phyloP scores from a whole-genome alignment of 1,140 invertebrate genomes.

The Euschistus heros region DNA sequence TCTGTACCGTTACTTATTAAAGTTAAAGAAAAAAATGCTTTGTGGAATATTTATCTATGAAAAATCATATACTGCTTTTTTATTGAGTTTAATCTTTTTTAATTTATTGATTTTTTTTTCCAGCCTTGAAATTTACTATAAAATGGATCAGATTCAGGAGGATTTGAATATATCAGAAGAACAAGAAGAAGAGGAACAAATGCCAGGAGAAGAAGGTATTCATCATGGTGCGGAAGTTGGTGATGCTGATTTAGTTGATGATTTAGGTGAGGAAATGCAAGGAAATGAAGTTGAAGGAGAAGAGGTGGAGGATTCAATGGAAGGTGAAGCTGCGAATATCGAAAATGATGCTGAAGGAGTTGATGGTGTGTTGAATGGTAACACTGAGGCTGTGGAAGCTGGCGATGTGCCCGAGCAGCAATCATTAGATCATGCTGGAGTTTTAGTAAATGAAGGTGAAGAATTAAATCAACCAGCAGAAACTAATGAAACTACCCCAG shows the following conservation, averaged over 20 bases:
- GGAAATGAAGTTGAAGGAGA: constrained; percentile 15
- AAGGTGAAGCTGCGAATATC: not conserved
- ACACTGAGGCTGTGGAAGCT: not conserved
- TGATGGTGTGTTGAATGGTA: not conserved
- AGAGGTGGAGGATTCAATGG: constrained; percentile 18
- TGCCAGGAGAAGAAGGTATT: not conserved
- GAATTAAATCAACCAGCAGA: constrained; percentile 2
- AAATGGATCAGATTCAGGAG: not conserved
- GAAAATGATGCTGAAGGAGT: constrained; percentile 16
- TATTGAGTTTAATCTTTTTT: not conserved
- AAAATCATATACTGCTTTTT: not conserved
- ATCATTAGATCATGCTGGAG: constrained; percentile 1
- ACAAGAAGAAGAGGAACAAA: not conserved
- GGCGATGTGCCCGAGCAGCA: not conserved
- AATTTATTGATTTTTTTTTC: not conserved
- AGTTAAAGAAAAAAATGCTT: not conserved
- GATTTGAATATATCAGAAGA: not conserved
- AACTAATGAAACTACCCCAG: not conserved
- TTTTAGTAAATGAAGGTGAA: constrained; percentile 9
- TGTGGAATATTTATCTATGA: not conserved
- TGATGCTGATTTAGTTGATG: constrained; percentile 6
- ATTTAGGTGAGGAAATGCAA: not conserved
- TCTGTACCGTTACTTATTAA: not conserved
- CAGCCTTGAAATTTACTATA: not conserved
- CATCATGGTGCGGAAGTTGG: not conserved